A percentile compares a stretch with the other conserved stretches of the same genome.
phyloP scores from a whole-genome alignment of 1,140 invertebrate species.

The Penaeus vannamei region DNA sequence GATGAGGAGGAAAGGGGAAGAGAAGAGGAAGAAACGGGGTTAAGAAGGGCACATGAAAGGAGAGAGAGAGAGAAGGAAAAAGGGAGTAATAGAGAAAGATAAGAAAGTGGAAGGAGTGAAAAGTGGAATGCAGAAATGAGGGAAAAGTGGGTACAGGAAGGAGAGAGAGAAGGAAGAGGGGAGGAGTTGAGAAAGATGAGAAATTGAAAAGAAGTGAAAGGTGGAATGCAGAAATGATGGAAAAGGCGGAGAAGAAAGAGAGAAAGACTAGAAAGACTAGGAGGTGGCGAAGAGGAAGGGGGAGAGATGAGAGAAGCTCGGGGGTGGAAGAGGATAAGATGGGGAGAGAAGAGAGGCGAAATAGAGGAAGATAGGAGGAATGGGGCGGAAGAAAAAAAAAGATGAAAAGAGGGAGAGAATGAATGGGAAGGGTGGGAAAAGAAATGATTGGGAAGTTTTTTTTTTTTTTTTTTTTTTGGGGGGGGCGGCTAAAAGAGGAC shows the following conservation, averaged over 20 bases:
- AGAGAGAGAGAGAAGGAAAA: not conserved
- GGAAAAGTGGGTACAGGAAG: no score
- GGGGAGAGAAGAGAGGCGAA: not conserved
- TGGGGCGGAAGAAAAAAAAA: no score
- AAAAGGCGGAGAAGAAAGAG: not conserved
- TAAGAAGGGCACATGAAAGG: not conserved
- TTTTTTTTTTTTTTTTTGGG: no score
- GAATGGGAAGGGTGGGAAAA: no score
- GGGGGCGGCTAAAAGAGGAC: no score
- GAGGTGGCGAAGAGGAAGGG: constrained; percentile 19
- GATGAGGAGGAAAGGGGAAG: constrained; percentile 10
- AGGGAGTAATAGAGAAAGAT: constrained; percentile 4
- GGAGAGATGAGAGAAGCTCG: no score
- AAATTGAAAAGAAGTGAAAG: not conserved
- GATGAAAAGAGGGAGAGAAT: no score
- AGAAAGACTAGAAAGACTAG: constrained; percentile 26
- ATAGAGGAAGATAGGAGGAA: no score
- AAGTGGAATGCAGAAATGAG: not conserved
- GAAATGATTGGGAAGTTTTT: no score
- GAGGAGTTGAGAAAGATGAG: not conserved
- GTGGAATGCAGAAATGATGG: not conserved
- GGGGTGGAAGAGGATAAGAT: no score
- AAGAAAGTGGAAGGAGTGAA: not conserved
- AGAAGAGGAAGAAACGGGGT: not conserved
- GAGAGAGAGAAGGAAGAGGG: not conserved